These are phyloP conservation scores for Podarcis muralis DNA, from an alignment of 2,113 vertebrate genomes.

Conservation along the genomic window DNA sequence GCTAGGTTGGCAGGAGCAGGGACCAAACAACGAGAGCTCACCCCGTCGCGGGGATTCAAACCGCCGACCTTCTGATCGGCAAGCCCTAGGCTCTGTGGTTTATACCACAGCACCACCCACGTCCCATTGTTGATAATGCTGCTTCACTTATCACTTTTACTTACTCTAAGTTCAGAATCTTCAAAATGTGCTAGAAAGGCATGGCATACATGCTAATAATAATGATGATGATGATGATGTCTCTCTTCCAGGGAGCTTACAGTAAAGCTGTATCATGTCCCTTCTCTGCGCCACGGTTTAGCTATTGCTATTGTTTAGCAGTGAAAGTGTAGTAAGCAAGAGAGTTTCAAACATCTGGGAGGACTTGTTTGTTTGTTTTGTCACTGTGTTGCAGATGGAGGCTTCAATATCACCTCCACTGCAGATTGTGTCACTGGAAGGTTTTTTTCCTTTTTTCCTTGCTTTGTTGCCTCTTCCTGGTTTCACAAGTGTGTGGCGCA, in stretches of 20 bases:
- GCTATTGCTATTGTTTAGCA: background rate
- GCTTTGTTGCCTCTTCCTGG: background rate
- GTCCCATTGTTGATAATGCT: background rate
- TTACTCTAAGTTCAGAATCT: background rate
- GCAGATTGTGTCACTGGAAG: background rate
- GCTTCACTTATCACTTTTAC: background rate
- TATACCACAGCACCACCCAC: too few species aligned
- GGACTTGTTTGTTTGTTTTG: background rate
- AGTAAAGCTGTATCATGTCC: background rate
- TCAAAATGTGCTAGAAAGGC: background rate
- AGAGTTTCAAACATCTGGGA: background rate
- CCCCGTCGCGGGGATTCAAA: too few species aligned
- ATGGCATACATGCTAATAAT: background rate
- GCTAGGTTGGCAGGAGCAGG: too few species aligned
- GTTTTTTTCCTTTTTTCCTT: slow-evolving; percentile 21
- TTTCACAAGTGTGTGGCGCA: background rate
- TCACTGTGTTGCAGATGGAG: too few species aligned
- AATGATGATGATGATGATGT: too few species aligned
- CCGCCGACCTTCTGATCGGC: too few species aligned
- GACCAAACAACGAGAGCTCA: too few species aligned
- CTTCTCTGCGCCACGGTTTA: background rate
- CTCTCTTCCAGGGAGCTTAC: background rate
- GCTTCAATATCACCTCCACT: background rate
- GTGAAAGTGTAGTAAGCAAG: background rate
- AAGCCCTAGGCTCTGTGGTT: too few species aligned